Conservation (phyloP, 1,140 invertebrate genomes). For the Philotrypesis tridentata region DNA sequence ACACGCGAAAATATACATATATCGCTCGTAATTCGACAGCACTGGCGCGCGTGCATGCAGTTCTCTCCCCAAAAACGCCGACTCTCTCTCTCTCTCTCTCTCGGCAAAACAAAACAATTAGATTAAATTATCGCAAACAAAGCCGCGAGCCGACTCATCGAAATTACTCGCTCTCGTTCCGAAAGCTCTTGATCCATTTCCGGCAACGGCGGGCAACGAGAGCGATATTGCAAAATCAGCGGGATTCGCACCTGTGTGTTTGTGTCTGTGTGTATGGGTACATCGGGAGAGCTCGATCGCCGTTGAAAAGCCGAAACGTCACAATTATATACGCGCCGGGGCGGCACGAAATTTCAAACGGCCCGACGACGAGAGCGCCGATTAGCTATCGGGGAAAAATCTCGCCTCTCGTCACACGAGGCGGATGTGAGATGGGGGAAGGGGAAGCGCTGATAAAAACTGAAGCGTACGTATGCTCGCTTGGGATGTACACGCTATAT, state of each 20-base stretch:
- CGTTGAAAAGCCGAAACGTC: neutral
- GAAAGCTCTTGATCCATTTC: neutral
- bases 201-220: neutral
- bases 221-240: neutral
- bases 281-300: neutral
- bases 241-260: neutral
- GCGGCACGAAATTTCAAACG: neutral
- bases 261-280: no score
- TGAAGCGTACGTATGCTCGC: no score
- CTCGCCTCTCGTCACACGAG: neutral
- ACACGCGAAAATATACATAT: no score
- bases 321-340: neutral
- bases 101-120: neutral
- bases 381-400: constrained; percentile 5
- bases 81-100: no score
- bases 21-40: no score
- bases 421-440: no score
- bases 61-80: neutral
- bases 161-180: neutral
- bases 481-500: no score
- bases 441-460: no score
- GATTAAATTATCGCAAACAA: constrained; percentile 1
- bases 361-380: neutral
- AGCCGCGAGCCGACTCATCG: neutral
- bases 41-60: no score